Base-by-base conservation (phyloP, 2,888 invertebrate species). In the Perizoma affinitatum region DNA sequence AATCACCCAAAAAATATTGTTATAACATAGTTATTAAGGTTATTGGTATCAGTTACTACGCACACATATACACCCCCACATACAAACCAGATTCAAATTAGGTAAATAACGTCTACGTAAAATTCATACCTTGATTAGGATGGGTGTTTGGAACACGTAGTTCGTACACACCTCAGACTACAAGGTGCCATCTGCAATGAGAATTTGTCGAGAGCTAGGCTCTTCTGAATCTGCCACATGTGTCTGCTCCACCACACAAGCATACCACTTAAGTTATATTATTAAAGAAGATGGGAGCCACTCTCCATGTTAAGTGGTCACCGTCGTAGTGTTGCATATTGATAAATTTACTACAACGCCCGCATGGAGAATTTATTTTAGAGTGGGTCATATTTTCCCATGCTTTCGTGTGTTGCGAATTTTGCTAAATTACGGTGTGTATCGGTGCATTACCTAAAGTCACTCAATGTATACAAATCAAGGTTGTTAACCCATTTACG, bases 401-500 rank as follows among this genome's bases (percentile, higher is more conserved):
- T 48, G 7, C n/a, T n/a, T n/a, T n/a, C n/a, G n/a, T n/a, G 44
- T 69, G 61, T 67, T 65, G 61, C 62, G 54, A 64, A 59, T 63
- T 67, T 59, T 58, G 63, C 65, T 62, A 65, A 63, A 58, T 64
- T 67, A 67, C 62, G 59, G 66, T 64, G 63, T 65, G 66, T 71
- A 67, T 74, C 70, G 73, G 73, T 76, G 77, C 73, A 74, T 76
- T 77, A 72, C 72, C 69, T 73, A 74, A 75, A 79, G 73, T 75
- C 76, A 80, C 74, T 79, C 78, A 80, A 72, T 78, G 76, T 77
- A 79, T 69, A 86, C 80, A 83, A 84, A 86, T 85, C 81, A 87
- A 88, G 89, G 88, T 89, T 88, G 84, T 87, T 89, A 86, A 88
- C 88, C 88, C 79, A 86, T 85, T 84, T 85, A 72, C 79, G 87